Evolutionary conservation across 2,888 invertebrate genomes (phyloP).

Genomic region (Gandaritis pyraliata): DNA sequence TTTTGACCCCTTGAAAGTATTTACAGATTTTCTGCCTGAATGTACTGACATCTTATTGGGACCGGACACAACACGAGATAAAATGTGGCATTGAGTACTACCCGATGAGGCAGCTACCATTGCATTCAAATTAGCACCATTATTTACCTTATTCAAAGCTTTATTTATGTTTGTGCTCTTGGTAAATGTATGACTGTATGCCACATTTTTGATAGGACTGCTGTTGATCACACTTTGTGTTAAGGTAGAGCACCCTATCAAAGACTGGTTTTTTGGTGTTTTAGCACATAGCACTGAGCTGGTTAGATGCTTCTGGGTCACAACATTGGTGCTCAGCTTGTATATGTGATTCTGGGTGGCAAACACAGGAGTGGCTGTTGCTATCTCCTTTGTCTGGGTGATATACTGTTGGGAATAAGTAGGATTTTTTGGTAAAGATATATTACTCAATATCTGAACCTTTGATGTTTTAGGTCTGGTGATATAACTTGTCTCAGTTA

Average conservation of each 20-base stretch:
- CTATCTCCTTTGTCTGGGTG: slow-evolving; percentile 67
- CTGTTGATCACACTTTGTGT: slow-evolving; percentile 69
- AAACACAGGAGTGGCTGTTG: slow-evolving; percentile 66
- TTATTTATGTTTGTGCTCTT: slow-evolving; percentile 76
- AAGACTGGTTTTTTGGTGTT: slow-evolving; percentile 70
- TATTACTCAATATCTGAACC: slow-evolving; percentile 81
- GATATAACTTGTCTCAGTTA: slow-evolving; percentile 72
- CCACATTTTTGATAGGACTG: slow-evolving; percentile 74
- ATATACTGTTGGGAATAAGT: slow-evolving; percentile 73
- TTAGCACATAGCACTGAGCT: slow-evolving; percentile 75
- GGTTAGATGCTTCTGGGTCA: slow-evolving; percentile 69
- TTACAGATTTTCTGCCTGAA: slow-evolving; percentile 74
- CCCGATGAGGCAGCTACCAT: slow-evolving; percentile 73
- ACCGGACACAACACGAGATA: slow-evolving; percentile 78
- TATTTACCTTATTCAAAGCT: slow-evolving; percentile 72
- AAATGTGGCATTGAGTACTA: slow-evolving; percentile 76
- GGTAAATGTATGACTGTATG: slow-evolving; percentile 73
- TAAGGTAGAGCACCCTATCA: slow-evolving; percentile 71
- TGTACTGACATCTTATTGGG: slow-evolving; percentile 80
- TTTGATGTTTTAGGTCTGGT: slow-evolving; percentile 73
- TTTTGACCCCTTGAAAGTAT: slow-evolving; percentile 72
- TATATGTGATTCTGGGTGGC: slow-evolving; percentile 76
- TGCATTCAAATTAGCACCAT: slow-evolving; percentile 79
- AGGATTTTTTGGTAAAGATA: slow-evolving; percentile 75
- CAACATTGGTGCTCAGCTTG: slow-evolving; percentile 70